These are phyloP conservation scores for Cyrtodaria siliqua DNA, from an alignment of 2,888 invertebrate species.

Conservation along the genomic window DNA sequence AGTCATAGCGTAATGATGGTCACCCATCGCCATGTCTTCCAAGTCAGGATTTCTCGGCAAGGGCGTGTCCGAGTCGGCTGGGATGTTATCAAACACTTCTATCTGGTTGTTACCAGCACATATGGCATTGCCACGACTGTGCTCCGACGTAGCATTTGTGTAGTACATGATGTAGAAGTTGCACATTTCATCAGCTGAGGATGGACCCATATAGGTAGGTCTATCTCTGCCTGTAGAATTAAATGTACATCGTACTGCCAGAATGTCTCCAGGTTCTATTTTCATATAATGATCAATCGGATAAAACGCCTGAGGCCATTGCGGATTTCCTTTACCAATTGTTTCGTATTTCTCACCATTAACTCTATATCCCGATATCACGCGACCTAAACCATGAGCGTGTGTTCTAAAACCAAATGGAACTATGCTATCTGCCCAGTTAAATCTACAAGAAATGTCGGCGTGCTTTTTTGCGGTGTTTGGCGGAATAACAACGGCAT, in stretches of 20 bases:
- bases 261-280: conserved; percentile 86
- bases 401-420: conserved; percentile 88
- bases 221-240: conserved; percentile 86
- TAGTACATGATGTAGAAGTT: conserved; percentile 86
- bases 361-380: conserved; percentile 86
- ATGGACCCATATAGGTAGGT: conserved; percentile 83
- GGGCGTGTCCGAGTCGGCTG: conserved; percentile 85
- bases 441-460: conserved; percentile 87
- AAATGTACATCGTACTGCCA: conserved; percentile 84
- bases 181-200: conserved; percentile 86
- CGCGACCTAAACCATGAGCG: conserved; percentile 89
- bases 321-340: conserved; percentile 88
- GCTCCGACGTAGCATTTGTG: conserved; percentile 70
- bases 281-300: conserved; percentile 85
- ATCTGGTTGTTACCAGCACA: conserved; percentile 75
- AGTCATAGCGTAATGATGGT: conserved; percentile 60
- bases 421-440: conserved; percentile 84
- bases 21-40: conserved; percentile 78
- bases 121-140: conserved; percentile 51
- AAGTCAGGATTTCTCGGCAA: conserved; percentile 86
- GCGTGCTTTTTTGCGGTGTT: conserved; percentile 81
- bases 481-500: conserved; percentile 71
- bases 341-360: conserved; percentile 61
- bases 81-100: conserved; percentile 80
- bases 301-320: conserved; percentile 89